A percentile compares a stretch with the other conserved stretches of the same genome.
Evolutionary conservation across 2,888 invertebrate species (phyloP).

Genomic region (Fragum whitleyi): DNA sequence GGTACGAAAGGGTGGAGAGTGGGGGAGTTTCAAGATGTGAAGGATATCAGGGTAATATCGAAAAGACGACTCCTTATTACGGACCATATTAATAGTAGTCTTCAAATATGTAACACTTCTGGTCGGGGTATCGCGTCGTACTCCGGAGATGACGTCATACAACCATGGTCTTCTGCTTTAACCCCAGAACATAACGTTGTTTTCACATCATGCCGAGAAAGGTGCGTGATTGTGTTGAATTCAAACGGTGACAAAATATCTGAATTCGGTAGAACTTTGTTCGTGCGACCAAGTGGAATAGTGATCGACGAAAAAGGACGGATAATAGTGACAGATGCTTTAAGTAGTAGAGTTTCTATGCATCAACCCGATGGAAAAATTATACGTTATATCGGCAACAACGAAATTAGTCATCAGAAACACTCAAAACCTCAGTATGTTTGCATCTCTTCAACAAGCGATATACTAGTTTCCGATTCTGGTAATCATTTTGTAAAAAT

Average conservation of each 20-base stretch:
- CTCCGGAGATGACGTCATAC: slow-evolving; percentile 61
- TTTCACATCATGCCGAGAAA: slow-evolving; percentile 69
- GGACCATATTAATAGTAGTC: slow-evolving; percentile 75
- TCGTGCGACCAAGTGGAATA: slow-evolving; percentile 76
- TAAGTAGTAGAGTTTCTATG: slow-evolving; percentile 83
- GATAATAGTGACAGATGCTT: slow-evolving; percentile 85
- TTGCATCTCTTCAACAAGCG: slow-evolving; percentile 84
- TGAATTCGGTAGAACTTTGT: slow-evolving; percentile 70
- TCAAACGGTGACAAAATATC: slow-evolving; percentile 61
- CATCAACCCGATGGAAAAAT: slow-evolving; percentile 84
- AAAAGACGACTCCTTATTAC: slow-evolving; percentile 72
- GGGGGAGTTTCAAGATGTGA: slow-evolving; percentile 69
- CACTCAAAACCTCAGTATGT: slow-evolving; percentile 86
- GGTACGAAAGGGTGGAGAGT: slow-evolving; percentile 60
- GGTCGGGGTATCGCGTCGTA: slow-evolving; percentile 63
- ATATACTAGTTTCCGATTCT: slow-evolving; percentile 86
- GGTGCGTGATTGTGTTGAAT: slow-evolving; percentile 69
- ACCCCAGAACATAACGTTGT: slow-evolving; percentile 72
- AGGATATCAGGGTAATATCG: slow-evolving; percentile 58
- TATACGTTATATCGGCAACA: slow-evolving; percentile 75
- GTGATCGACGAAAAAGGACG: slow-evolving; percentile 79
- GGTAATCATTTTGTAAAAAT: slow-evolving; percentile 86
- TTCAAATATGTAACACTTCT: slow-evolving; percentile 71
- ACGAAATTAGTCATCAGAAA: slow-evolving; percentile 83
- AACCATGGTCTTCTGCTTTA: slow-evolving; percentile 75